phyloP scores from a whole-genome alignment of 2,797 vertebrate genomes.

The Anabacerthia variegaticeps region DNA sequence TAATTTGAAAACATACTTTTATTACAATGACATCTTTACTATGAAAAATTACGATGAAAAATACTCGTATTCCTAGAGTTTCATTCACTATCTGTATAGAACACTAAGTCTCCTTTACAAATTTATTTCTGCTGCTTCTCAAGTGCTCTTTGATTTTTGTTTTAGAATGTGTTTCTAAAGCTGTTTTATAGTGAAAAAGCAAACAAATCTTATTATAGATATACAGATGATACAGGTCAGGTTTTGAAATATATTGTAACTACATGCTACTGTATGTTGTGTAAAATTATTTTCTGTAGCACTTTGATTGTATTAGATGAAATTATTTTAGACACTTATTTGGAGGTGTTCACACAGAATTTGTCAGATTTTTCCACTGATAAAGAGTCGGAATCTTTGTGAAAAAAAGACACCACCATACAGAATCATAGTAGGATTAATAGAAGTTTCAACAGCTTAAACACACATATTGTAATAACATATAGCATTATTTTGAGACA shows the following conservation, averaged over 20 bases:
- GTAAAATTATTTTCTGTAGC: background rate
- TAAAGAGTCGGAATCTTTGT: background rate
- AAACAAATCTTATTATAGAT: background rate
- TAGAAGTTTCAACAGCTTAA: background rate
- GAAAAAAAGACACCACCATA: accelerated
- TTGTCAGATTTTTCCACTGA: background rate
- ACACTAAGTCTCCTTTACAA: background rate
- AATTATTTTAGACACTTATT: background rate
- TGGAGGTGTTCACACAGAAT: background rate
- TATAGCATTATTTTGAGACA: background rate
- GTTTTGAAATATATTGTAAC: background rate
- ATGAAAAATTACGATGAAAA: background rate
- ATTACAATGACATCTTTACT: constrained; percentile 30
- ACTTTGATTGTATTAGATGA: background rate
- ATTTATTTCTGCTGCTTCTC: background rate
- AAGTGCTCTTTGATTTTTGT: background rate
- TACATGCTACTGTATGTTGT: background rate
- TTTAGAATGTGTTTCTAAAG: background rate
- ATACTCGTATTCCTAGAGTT: background rate
- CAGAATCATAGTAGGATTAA: background rate
- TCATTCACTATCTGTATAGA: constrained; percentile 4
- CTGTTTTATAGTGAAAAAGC: background rate
- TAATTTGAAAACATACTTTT: constrained; percentile 35
- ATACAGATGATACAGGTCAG: background rate
- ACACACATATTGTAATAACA: background rate